Conservation (phyloP, 2,113 vertebrate species). For the Paramormyrops kingsleyae region DNA sequence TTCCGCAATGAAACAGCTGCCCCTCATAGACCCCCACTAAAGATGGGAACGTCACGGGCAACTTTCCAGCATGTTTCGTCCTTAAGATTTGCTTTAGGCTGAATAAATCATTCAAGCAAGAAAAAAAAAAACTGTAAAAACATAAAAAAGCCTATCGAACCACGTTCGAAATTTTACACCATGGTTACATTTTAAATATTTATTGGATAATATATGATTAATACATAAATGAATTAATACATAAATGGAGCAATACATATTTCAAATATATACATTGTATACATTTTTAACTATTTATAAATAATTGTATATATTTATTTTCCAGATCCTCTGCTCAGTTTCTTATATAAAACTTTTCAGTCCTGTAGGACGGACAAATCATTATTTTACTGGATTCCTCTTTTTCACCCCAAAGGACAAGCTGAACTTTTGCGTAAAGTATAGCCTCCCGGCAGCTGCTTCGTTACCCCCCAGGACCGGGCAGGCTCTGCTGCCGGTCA, state of each 20-base stretch:
- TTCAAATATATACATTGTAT: not conserved
- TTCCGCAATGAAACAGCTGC: not conserved
- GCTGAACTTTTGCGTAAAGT: too few relatives aligned
- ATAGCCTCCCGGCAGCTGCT: not conserved
- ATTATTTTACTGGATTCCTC: not conserved
- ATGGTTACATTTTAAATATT: not conserved
- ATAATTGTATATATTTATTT: not conserved
- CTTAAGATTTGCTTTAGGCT: not conserved
- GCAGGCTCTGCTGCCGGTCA: not conserved
- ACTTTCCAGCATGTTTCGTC: not conserved
- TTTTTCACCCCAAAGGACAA: not conserved
- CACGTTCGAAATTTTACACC: not conserved
- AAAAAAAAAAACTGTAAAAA: not conserved
- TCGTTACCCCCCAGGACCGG: not conserved
- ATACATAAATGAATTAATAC: not conserved
- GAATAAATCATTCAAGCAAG: not conserved
- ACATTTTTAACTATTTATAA: not conserved
- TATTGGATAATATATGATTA: not conserved
- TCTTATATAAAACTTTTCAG: not conserved
- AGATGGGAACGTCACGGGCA: conserved; percentile 20
- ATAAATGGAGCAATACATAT: not conserved
- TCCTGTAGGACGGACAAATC: not conserved
- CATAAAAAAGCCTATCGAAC: not conserved
- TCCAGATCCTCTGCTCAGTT: not conserved
- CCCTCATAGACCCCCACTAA: not conserved